These are phyloP conservation scores for Telmatherina bonti DNA, from an alignment of 2,797 vertebrate genomes.

Conservation along the genomic window DNA sequence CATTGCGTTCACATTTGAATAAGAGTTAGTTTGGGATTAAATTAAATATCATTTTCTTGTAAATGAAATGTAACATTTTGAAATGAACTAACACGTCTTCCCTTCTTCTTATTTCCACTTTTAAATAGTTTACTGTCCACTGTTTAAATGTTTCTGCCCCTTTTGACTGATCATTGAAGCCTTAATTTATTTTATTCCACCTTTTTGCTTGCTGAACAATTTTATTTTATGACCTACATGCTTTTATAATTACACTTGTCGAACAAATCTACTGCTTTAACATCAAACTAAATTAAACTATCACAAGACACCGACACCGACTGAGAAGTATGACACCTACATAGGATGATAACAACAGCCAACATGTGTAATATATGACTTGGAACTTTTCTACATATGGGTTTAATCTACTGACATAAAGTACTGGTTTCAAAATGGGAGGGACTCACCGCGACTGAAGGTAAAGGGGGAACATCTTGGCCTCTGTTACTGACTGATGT, in stretches of 20 bases:
- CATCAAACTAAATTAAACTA: slow-evolving; percentile 1
- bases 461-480: slow-evolving; percentile 85
- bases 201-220: background rate
- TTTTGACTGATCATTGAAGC: background rate
- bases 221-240: background rate
- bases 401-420: background rate
- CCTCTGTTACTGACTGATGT: slow-evolving; percentile 58
- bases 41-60: background rate
- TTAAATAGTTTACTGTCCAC: background rate
- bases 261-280: no score
- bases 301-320: background rate
- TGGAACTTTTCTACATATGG: background rate
- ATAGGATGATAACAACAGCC: slow-evolving; percentile 7
- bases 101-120: background rate
- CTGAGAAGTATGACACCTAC: background rate
- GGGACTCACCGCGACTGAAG: slow-evolving; percentile 82
- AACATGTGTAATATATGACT: background rate
- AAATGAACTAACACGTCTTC: background rate
- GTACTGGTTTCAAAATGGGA: slow-evolving; percentile 29
- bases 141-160: background rate
- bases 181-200: background rate
- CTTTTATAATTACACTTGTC: background rate
- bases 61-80: background rate
- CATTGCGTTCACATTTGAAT: background rate
- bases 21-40: background rate